Evolutionary conservation across 2,113 vertebrate species (phyloP).

Genomic region (Bettongia penicillata): DNA sequence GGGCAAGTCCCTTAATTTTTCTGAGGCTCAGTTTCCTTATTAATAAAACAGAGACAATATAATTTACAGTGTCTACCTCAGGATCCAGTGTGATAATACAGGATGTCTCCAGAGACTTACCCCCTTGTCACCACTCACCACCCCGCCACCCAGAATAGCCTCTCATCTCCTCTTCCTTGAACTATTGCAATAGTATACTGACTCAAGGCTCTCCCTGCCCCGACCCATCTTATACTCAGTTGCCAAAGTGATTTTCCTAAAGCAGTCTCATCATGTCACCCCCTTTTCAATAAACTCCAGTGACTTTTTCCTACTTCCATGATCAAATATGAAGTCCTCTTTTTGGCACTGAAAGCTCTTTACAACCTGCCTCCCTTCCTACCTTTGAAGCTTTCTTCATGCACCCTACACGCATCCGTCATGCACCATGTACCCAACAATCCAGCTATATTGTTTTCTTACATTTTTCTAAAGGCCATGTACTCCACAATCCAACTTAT

Average conservation of each 20-base stretch:
- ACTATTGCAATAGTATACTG: not conserved
- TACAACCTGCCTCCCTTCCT: not conserved
- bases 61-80: not conserved
- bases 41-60: not conserved
- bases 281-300: not conserved
- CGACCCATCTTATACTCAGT: accelerated
- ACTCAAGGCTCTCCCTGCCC: not conserved
- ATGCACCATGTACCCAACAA: not conserved
- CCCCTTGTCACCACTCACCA: not conserved
- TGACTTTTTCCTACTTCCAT: not conserved
- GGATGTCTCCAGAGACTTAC: not conserved
- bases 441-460: not conserved
- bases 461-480: not conserved
- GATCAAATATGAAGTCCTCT: not conserved
- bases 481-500: not conserved
- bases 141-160: not conserved
- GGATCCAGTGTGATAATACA: not conserved
- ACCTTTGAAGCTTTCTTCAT: not conserved
- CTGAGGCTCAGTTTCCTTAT: not conserved
- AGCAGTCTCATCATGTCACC: not conserved
- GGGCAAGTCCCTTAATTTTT: not conserved
- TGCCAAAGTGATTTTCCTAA: not conserved
- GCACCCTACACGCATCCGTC: accelerated
- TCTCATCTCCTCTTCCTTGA: not conserved
- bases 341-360: not conserved